Evolutionary conservation across 2,888 invertebrate genomes (phyloP), one percentile per base, ranked within the genome.

Genomic region (Belgica antarctica): DNA sequence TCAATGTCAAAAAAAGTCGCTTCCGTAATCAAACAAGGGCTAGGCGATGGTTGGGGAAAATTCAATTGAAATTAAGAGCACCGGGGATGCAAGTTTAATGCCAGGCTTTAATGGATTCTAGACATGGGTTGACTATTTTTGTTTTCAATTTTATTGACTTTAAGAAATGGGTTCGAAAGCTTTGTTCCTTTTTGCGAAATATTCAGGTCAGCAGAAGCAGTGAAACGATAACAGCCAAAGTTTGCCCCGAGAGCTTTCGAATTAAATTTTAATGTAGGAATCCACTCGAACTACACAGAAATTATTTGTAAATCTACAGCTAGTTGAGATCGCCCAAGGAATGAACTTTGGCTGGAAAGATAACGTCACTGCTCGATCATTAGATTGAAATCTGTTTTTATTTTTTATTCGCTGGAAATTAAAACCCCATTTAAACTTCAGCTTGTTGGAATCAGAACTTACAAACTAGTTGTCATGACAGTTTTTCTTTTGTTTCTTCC

Each of bases 381-480:
- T n/a, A n/a, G n/a, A n/a, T n/a, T n/a, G n/a, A n/a, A n/a, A n/a
- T n/a, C n/a, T 31, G 34, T 8, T 31, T 31, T 31, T 12, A 31
- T 31, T 31, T 31, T 12, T 31, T 31, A 31, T 22, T 52, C 17
- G 22, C 17, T 17, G 3, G 17, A 22, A 17, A 52, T n/a, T 12
- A 31, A 31, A 8, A 8, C 4, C 22, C 17, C 41, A 41, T 41
- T 12, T n/a, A 52, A 52, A 52, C 7, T 52, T 52, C 52, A 12
- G 12, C 3, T 52, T 22, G 52, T 22, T 52, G 12, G 34, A 31
- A 31, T 31, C 34, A n/a, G n/a, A 31, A 31, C 52, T 52, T 52
- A 52, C 46, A 52, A 52, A 52, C 52, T 52, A 52, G 5, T 31
- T 62, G 19, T 62, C 36, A 17, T 62, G 62, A 62, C 62, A 62